phyloP scores from a whole-genome alignment of 92 coral and sea anemone genomes.

The Bergia puertoricense region DNA sequence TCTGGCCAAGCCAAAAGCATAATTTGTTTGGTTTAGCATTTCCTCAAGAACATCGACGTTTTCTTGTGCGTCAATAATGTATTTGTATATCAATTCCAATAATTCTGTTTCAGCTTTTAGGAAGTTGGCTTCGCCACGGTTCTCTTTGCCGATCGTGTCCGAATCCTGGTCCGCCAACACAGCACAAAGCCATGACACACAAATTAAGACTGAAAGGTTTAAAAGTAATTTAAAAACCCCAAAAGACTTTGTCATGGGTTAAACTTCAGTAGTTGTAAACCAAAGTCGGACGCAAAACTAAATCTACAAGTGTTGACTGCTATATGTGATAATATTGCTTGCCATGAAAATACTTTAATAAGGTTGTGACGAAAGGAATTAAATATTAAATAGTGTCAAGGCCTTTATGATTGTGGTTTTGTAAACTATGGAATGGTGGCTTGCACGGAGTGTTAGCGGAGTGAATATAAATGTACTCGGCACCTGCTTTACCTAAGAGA shows the following conservation, averaged over 20 bases:
- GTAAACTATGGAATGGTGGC: constrained; percentile 28
- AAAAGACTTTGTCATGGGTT: constrained; percentile 21
- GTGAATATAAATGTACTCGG: background rate
- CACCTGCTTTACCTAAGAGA: background rate
- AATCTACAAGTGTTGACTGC: background rate
- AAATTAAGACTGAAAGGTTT: background rate
- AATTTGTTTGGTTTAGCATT: constrained; percentile 30
- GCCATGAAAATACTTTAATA: background rate
- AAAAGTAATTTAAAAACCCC: background rate
- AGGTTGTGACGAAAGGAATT: constrained; percentile 8
- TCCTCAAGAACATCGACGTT: constrained; percentile 26
- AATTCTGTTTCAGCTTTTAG: constrained; percentile 11
- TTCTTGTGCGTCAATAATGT: constrained; percentile 37
- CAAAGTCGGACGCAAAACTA: constrained; percentile 2
- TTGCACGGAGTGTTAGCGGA: background rate
- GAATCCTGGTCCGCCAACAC: background rate
- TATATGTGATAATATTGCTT: background rate
- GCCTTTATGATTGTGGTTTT: background rate
- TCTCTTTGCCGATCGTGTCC: background rate
- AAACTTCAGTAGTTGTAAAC: background rate
- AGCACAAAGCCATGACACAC: background rate
- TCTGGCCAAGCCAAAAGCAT: constrained; percentile 16
- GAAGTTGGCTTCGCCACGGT: background rate
- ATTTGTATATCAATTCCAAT: constrained; percentile 10
- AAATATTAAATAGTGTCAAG: constrained; percentile 36